Conservation (phyloP, 2,888 invertebrate species). For the Latheticus oryzae region DNA sequence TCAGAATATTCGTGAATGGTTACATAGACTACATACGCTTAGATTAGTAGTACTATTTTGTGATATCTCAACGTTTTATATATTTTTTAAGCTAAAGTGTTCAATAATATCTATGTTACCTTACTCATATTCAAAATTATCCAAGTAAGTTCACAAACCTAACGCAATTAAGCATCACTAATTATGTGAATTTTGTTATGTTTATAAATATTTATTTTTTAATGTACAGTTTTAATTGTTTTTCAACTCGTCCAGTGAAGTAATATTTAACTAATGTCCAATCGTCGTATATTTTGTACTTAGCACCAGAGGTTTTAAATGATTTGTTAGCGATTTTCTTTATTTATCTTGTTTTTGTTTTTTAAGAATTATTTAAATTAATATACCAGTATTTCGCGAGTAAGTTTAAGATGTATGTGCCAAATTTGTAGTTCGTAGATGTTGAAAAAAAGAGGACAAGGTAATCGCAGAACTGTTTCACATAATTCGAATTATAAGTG, state of each 20-base stretch:
- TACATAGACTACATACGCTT: conserved; percentile 41
- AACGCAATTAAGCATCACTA: conserved; percentile 17
- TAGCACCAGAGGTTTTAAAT: no score
- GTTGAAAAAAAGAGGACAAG: conserved; percentile 40
- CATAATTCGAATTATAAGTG: conserved; percentile 55
- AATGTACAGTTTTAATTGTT: conserved; percentile 38
- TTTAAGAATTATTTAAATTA: conserved; percentile 6
- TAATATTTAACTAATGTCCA: conserved; percentile 12
- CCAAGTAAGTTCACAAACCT: conserved; percentile 25
- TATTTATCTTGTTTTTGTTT: conserved; percentile 8
- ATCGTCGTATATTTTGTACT: conserved; percentile 30
- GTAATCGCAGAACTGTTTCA: conserved; percentile 47
- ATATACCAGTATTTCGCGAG: conserved; percentile 41
- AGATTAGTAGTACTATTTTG: conserved; percentile 43
- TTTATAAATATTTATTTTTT: conserved; percentile 42
- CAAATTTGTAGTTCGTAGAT: conserved; percentile 50
- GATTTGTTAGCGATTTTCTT: conserved; percentile 9
- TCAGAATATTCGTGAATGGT: conserved; percentile 35
- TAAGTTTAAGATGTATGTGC: conserved; percentile 54
- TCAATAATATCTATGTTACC: conserved; percentile 43
- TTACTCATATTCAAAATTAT: conserved; percentile 35
- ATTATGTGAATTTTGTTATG: conserved; percentile 37
- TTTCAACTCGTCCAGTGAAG: conserved; percentile 27
- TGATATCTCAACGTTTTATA: conserved; percentile 44
- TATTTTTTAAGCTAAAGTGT: conserved; percentile 43